These are phyloP conservation scores for Fragum fragum DNA, from an alignment of 2,888 invertebrate species.

Conservation along the genomic window DNA sequence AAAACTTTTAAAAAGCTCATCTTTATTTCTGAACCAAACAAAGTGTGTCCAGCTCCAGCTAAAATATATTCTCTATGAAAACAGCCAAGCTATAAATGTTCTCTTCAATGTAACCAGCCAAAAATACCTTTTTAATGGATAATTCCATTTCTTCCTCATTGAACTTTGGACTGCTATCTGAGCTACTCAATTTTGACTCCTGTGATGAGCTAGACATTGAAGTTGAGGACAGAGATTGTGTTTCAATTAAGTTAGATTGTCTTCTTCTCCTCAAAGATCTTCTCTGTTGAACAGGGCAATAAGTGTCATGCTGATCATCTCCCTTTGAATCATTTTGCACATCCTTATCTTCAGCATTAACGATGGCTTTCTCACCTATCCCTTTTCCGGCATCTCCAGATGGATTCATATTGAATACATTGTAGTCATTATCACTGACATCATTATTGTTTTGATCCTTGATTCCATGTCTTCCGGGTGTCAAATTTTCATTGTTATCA, in stretches of 20 bases:
- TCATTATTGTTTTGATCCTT: conserved; percentile 14
- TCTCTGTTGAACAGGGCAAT: not conserved
- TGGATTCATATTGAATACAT: conserved; percentile 36
- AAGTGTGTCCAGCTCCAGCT: no score
- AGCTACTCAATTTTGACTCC: not conserved
- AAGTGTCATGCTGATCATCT: not conserved
- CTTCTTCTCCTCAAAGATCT: not conserved
- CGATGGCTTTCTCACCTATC: not conserved
- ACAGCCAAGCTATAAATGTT: no score
- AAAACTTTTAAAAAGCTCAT: no score
- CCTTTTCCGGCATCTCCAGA: conserved; percentile 52
- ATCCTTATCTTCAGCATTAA: not conserved
- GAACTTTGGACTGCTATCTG: not conserved
- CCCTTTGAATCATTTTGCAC: not conserved
- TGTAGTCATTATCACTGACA: not conserved
- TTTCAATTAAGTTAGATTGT: not conserved
- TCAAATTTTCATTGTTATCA: not conserved
- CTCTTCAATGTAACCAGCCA: no score
- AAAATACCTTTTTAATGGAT: not conserved
- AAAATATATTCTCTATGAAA: no score
- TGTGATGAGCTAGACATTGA: not conserved
- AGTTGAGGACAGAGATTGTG: not conserved
- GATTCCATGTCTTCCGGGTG: no score
- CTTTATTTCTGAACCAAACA: no score
- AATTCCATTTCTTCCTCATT: not conserved